Evolutionary conservation across 2,888 invertebrate genomes (phyloP).

Genomic region (Andrena flavipes): DNA sequence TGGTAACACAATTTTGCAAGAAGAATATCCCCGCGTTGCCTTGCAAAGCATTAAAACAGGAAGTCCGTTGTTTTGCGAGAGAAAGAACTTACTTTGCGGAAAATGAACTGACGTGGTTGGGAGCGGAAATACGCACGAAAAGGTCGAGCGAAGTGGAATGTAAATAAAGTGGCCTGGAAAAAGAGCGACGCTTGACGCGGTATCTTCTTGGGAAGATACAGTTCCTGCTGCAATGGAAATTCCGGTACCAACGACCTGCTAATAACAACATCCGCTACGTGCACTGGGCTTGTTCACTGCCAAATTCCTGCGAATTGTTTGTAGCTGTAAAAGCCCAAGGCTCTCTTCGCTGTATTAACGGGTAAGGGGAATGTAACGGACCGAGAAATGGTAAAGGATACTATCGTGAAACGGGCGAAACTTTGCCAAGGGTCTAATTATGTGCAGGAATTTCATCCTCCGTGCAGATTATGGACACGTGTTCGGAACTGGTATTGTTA

Average conservation of each 20-base stretch:
- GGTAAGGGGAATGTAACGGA: not conserved
- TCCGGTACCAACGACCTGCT: conserved; percentile 60
- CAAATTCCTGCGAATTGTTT: conserved; percentile 64
- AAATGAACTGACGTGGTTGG: not conserved
- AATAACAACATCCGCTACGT: conserved; percentile 61
- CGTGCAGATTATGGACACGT: too few relatives aligned
- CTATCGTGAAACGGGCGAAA: not conserved
- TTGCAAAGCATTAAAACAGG: not conserved
- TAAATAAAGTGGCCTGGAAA: not conserved
- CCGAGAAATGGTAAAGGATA: not conserved
- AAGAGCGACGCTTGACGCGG: not conserved
- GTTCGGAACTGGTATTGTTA: too few relatives aligned
- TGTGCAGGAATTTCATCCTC: too few relatives aligned
- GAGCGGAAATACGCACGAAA: not conserved
- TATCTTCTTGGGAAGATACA: not conserved
- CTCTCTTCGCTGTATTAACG: not conserved
- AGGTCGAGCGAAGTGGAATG: not conserved
- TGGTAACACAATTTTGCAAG: not conserved
- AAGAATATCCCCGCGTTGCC: not conserved
- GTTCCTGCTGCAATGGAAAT: conserved; percentile 4
- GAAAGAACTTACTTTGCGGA: not conserved
- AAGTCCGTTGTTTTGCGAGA: not conserved
- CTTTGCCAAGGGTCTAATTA: not conserved
- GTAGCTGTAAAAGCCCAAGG: conserved; percentile 11
- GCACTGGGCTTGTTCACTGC: conserved; percentile 40